These are phyloP conservation scores for Phytoseiulus persimilis DNA, from an alignment of 2,888 invertebrate genomes.

Conservation along the genomic window DNA sequence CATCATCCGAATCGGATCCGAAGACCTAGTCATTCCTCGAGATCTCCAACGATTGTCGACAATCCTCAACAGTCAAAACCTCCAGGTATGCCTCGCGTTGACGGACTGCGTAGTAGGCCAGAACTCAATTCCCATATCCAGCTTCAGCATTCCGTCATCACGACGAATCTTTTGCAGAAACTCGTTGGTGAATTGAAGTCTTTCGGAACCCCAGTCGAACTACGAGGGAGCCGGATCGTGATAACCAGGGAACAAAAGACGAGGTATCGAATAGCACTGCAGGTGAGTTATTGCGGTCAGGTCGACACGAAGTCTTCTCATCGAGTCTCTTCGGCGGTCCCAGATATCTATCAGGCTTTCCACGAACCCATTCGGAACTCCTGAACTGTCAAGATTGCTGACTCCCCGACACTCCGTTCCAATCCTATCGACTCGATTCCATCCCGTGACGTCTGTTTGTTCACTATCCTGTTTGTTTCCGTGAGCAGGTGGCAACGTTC, in stretches of 20 bases:
- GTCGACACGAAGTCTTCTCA: too few relatives aligned
- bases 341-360: too few relatives aligned
- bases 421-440: too few relatives aligned
- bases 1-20: not conserved
- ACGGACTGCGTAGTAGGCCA: too few relatives aligned
- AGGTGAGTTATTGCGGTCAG: not conserved
- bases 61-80: conserved; percentile 9
- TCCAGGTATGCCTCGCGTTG: not conserved
- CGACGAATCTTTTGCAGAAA: not conserved
- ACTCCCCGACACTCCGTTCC: too few relatives aligned
- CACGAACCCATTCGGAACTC: too few relatives aligned
- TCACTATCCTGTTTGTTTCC: too few relatives aligned
- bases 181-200: conserved; percentile 16
- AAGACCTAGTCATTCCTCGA: not conserved
- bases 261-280: conserved; percentile 19
- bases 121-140: not conserved
- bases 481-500: conserved; percentile 10
- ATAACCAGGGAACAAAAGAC: conserved; percentile 32
- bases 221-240: conserved; percentile 9
- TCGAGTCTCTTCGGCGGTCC: too few relatives aligned
- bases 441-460: too few relatives aligned
- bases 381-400: too few relatives aligned
- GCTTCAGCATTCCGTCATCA: not conserved
- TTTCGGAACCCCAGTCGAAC: conserved; percentile 13
- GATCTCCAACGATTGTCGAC: not conserved